Percentiles rank a stretch among this genome's conserved stretches.
These are phyloP conservation scores for Zygogramma bicolorata DNA, from an alignment of 2,888 invertebrate genomes.

Conservation along the genomic window DNA sequence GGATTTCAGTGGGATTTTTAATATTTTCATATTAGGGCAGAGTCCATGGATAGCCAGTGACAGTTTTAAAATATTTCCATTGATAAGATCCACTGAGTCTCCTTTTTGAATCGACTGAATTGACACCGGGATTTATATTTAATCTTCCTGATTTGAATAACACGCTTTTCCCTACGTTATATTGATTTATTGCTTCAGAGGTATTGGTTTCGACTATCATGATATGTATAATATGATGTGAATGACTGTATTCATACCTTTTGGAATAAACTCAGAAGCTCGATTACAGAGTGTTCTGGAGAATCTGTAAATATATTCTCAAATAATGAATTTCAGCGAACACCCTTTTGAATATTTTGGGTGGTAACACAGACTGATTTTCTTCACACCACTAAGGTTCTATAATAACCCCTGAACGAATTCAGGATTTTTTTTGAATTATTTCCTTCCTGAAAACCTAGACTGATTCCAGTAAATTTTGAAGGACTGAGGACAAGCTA, in stretches of 20 bases:
- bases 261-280: too few relatives aligned
- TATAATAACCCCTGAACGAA: too few relatives aligned
- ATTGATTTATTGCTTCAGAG: conserved; percentile 7
- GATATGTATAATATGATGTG: not conserved
- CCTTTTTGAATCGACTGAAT: conserved; percentile 45
- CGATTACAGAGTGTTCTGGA: too few relatives aligned
- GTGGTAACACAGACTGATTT: too few relatives aligned
- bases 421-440: too few relatives aligned
- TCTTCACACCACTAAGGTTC: too few relatives aligned
- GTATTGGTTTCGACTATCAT: not conserved
- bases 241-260: not conserved
- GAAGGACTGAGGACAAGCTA: too few relatives aligned
- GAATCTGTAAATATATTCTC: too few relatives aligned
- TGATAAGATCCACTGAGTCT: conserved; percentile 55
- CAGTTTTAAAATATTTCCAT: conserved; percentile 58
- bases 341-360: too few relatives aligned
- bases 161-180: not conserved
- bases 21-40: conserved; percentile 64
- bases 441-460: too few relatives aligned
- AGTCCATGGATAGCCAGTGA: conserved; percentile 50
- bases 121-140: conserved; percentile 57
- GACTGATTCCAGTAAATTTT: too few relatives aligned
- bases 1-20: conserved; percentile 64
- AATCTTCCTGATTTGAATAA: conserved; percentile 41
- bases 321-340: too few relatives aligned